Evolutionary conservation across 1,140 invertebrate genomes (phyloP), one percentile per base, ranked within the genome.

Genomic region (Drosophila lini): DNA sequence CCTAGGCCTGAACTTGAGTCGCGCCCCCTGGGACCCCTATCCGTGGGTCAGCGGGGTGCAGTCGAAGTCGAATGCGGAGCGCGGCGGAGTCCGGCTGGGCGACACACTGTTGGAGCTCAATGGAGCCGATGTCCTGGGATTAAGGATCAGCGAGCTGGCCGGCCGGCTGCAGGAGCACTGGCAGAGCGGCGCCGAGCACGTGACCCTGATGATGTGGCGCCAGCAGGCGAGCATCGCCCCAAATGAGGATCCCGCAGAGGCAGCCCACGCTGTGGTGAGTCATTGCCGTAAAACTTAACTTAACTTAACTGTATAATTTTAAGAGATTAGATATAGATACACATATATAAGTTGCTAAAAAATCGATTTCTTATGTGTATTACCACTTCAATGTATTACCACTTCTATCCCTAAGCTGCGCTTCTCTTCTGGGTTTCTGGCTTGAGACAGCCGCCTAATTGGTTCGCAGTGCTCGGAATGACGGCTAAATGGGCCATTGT

Each of bases 11-110:
- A 92, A 93, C 48, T 79, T 93, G 77, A 92, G 82, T 70, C 90
- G 92, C 47, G 92, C 92, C 48, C 92, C 91, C 55, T 93, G 92
- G 90, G 92, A 93, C 60, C 92, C 92, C 0, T 93, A 93, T 83
- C 92, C 92, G 0, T 93, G 92, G 92, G 92, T 93, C 42, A 92
- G 91, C 81, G 86, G 82, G 13, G 91, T 92, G 68, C 84, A 89
- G 59, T 73, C 74, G 19, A 85, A 84, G 40, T 93, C 92, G 13
- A 91, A 67, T 65, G 92, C 92, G 16, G 78, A 91, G 10, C 58
- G 68, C 7, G 92, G 92, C 3, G 92, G 92, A 13, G 65, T 93
- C 44, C 74, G 83, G 40, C 63, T 85, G 16, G 92, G 92, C 9
- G 92, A 93, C 56, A 93, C 91, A 13, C 63, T 93, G 31, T 59